Percentiles rank a stretch among this genome's conserved stretches.
Evolutionary conservation across 1,140 invertebrate species (phyloP).

Genomic region (Diorhabda carinulata): DNA sequence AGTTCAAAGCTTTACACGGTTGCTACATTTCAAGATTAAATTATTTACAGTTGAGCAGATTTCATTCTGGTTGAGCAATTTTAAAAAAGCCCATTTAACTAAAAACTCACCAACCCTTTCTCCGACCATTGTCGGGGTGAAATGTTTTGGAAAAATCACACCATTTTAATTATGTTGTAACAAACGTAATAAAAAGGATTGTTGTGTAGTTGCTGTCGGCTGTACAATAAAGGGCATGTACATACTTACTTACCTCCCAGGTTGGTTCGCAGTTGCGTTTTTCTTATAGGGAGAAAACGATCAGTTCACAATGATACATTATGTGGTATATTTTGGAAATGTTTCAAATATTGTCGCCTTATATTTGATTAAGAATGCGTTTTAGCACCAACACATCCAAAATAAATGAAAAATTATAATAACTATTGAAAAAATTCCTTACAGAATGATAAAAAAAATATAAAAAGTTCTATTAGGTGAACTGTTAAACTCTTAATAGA

Average conservation of each 20-base stretch:
- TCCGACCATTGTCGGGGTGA: conserved; percentile 19
- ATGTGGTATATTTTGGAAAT: too few relatives aligned
- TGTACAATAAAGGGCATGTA: background rate
- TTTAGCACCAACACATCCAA: too few relatives aligned
- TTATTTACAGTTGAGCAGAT: conserved; percentile 23
- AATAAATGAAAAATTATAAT: too few relatives aligned
- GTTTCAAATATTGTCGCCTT: too few relatives aligned
- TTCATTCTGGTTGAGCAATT: conserved; percentile 26
- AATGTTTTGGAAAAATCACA: conserved; percentile 31
- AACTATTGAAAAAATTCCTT: too few relatives aligned
- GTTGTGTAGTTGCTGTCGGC: conserved; percentile 16
- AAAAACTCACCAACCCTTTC: conserved; percentile 30
- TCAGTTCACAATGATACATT: too few relatives aligned
- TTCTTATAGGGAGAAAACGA: too few relatives aligned
- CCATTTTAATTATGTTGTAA: conserved; percentile 29
- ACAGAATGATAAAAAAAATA: too few relatives aligned
- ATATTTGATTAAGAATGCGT: too few relatives aligned
- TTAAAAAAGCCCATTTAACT: conserved; percentile 26
- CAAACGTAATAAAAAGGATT: conserved; percentile 25
- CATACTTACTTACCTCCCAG: conserved; percentile 9
- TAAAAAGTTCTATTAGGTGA: too few relatives aligned
- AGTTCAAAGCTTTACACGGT: background rate
- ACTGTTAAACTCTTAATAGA: too few relatives aligned
- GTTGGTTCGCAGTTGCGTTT: background rate
- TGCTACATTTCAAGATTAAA: conserved; percentile 25